These are phyloP conservation scores for Glossophaga mutica DNA, from an alignment of 2,797 vertebrate genomes.

Conservation along the genomic window DNA sequence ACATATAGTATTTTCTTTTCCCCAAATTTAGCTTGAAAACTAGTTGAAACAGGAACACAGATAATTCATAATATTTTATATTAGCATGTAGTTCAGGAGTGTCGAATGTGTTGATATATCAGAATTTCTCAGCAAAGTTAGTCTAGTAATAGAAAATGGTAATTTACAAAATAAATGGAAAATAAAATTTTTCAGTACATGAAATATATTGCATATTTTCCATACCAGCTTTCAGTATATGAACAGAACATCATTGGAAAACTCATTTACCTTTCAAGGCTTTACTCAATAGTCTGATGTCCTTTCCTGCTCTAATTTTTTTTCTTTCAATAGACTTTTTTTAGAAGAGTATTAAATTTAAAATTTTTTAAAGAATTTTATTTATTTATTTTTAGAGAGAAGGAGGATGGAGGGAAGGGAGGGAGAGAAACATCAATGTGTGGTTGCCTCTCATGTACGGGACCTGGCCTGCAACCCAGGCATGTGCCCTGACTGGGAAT, in stretches of 20 bases:
- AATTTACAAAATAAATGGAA: conserved; percentile 1
- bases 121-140: conserved; percentile 18
- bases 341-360: not conserved
- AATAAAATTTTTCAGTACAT: conserved; percentile 10
- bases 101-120: not conserved
- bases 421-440: too few species aligned
- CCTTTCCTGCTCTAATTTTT: not conserved
- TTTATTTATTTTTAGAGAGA: too few species aligned
- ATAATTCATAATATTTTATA: not conserved
- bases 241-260: not conserved
- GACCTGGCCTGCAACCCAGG: too few species aligned
- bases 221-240: not conserved
- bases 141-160: not conserved
- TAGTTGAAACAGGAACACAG: not conserved
- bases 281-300: not conserved
- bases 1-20: not conserved
- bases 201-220: not conserved
- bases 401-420: too few species aligned
- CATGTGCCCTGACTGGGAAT: too few species aligned
- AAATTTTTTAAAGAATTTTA: not conserved
- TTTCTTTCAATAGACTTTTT: not conserved
- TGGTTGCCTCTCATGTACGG: too few species aligned
- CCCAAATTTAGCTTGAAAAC: not conserved
- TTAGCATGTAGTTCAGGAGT: not conserved
- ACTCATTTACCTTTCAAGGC: not conserved